Evolutionary conservation across 2,888 invertebrate genomes (phyloP).

Genomic region (Adineta ricciae): DNA sequence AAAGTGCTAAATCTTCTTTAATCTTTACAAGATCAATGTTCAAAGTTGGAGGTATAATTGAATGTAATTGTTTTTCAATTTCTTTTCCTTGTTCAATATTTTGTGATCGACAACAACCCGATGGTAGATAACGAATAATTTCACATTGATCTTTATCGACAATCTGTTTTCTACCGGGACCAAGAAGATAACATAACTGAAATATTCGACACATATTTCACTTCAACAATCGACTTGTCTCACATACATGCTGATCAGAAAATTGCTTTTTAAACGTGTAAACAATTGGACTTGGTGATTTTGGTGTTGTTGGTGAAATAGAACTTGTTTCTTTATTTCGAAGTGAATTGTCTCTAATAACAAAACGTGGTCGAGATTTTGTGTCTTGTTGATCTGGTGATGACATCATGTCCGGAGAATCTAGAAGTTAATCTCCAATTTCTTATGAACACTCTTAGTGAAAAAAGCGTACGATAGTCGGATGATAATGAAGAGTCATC

Average conservation of each 20-base stretch:
- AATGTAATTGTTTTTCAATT: not conserved
- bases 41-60: not conserved
- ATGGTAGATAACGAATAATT: not conserved
- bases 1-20: not conserved
- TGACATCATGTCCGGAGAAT: not conserved
- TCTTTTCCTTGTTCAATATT: not conserved
- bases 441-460: too few relatives aligned
- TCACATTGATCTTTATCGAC: not conserved
- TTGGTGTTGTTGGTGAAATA: not conserved
- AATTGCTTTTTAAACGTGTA: not conserved
- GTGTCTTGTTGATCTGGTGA: not conserved
- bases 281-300: not conserved
- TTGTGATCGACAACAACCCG: not conserved
- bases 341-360: not conserved
- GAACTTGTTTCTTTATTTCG: not conserved
- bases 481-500: too few relatives aligned
- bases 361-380: not conserved
- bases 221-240: not conserved
- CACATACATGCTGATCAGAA: not conserved
- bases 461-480: not conserved
- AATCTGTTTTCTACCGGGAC: not conserved
- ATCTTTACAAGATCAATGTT: not conserved
- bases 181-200: conserved; percentile 12
- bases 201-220: not conserved
- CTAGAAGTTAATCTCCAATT: not conserved